These are phyloP conservation scores for Eolophus roseicapilla DNA, from an alignment of 2,113 vertebrate genomes.

Conservation along the genomic window DNA sequence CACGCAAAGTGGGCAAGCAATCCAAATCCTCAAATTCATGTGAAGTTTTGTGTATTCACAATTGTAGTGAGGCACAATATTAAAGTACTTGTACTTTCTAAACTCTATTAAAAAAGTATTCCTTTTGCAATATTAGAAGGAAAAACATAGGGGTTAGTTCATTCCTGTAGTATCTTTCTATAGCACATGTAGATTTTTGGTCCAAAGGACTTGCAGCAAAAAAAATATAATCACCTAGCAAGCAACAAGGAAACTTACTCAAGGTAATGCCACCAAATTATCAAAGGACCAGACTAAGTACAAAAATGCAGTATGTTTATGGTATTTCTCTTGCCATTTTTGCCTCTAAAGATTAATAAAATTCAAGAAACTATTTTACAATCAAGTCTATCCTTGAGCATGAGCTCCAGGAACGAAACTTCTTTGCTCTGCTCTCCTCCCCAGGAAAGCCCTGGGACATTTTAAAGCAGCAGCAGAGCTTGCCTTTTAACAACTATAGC, in stretches of 20 bases:
- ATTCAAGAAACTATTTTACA: not conserved
- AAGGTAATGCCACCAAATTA: not conserved
- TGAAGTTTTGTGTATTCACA: not conserved
- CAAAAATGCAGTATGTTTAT: not conserved
- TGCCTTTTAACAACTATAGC: fast-evolving
- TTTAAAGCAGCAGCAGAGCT: not conserved
- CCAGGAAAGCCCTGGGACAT: not conserved
- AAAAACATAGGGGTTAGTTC: not conserved
- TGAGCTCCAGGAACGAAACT: not conserved
- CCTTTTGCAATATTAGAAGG: not conserved
- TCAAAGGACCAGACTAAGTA: not conserved
- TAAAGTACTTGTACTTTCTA: not conserved
- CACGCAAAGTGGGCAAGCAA: not conserved
- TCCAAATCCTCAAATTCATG: not conserved
- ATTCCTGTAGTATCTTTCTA: not conserved
- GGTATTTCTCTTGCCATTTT: not conserved
- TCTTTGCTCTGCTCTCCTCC: not conserved
- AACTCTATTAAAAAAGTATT: not conserved
- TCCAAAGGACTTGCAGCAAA: not conserved
- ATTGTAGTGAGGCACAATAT: not conserved
- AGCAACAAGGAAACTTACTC: not conserved
- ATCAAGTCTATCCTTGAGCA: not conserved
- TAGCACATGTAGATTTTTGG: not conserved
- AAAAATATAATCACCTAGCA: not conserved
- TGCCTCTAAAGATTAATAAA: not conserved